Base-by-base conservation (phyloP, 2,888 invertebrate species). In the Arctia plantaginis region DNA sequence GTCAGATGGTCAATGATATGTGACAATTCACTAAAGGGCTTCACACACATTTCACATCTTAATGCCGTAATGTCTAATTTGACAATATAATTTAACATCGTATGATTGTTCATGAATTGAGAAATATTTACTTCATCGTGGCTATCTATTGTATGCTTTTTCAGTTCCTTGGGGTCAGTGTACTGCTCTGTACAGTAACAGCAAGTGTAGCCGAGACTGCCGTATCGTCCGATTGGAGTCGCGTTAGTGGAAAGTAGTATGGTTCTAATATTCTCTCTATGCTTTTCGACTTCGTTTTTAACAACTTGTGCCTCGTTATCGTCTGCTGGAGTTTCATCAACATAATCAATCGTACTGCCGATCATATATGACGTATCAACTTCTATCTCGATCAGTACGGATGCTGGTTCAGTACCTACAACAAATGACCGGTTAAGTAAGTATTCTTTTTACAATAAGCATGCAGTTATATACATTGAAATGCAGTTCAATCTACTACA, bases 11-110 rank as follows among this genome's bases (percentile, higher is more conserved):
- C 77, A 0, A 87, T 82, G 0, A 93, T 73, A 4, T 77, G 77
- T 1, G 88, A 82, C 1, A 92, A 51, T 33, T 80, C 77, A 1
- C 80, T 77, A 0, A 88, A 65, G 30, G 80, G 67, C 1, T 65
- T 66, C 65, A 76, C 79, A 70, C 94, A 94, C 27, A 92, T 80
- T 39, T 82, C 89, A 73, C 94, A 94, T 23, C 80, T 75, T 1
- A 94, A 79, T 0, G 74, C 81, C 0, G 94, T 93, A 13, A 94
- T 90, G 41, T 94, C 94, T 0, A 94, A 78, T 82, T 91, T 92
- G 0, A 91, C 89, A 20, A 88, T 85, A 81, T 76, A 80, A 72
- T 74, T 72, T 3, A 79, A 71, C 77, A 88, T 75, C 3, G 81
- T 81, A 44, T 85, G 79, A 7, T 82, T 72, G 12, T 79, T 77